Evolutionary conservation across 2,797 vertebrate genomes (phyloP).

Genomic region (Melanotaenia trifasciata): DNA sequence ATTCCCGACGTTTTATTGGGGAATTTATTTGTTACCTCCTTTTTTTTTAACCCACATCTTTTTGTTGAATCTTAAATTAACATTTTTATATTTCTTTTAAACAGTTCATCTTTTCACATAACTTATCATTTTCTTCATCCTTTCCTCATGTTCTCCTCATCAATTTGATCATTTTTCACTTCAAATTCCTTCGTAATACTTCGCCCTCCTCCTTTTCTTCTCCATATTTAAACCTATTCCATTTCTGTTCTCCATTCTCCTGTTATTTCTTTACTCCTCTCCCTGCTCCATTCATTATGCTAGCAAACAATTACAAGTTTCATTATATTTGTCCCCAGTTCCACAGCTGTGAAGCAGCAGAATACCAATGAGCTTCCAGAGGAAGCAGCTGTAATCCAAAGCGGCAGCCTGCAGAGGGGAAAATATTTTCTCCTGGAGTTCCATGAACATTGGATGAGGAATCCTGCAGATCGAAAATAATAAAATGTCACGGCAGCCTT

Average conservation of each 20-base stretch:
- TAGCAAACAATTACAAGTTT: conserved; percentile 43
- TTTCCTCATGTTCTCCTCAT: background rate
- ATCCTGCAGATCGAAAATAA: conserved; percentile 42
- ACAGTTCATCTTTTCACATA: background rate
- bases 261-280: background rate
- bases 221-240: background rate
- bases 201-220: background rate
- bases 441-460: background rate
- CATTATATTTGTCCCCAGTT: conserved; percentile 40
- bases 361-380: conserved; percentile 54
- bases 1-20: no score
- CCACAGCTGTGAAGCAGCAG: conserved; percentile 21
- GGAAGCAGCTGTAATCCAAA: conserved; percentile 31
- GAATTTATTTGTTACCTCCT: no score
- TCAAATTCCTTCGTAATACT: background rate
- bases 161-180: background rate
- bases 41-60: no score
- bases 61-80: no score
- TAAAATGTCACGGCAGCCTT: conserved; percentile 35
- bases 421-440: conserved; percentile 43
- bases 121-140: background rate
- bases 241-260: no score
- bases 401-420: conserved; percentile 8
- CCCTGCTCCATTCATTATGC: conserved; percentile 35
- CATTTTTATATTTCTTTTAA: background rate